These are phyloP conservation scores for Troides oblongomaculatus DNA, from an alignment of 2,888 invertebrate species.

Conservation along the genomic window DNA sequence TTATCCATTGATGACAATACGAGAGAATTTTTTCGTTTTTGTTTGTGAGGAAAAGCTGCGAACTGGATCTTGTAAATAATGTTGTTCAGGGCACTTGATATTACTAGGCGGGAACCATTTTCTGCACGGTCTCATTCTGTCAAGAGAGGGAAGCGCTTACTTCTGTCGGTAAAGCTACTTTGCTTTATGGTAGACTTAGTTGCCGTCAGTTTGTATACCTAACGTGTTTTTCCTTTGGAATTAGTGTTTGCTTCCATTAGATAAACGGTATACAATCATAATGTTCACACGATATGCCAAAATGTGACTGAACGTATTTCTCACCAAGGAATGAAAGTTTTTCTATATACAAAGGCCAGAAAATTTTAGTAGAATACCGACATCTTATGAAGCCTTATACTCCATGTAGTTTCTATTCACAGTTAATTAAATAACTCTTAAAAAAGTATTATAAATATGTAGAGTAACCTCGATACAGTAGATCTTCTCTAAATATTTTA, in stretches of 20 bases:
- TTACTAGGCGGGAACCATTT: slow-evolving; percentile 1
- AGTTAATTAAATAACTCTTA: too few relatives aligned
- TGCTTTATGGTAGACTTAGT: slow-evolving; percentile 7
- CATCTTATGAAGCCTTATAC: not conserved
- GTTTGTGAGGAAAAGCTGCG: not conserved
- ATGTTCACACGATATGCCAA: not conserved
- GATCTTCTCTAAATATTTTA: too few relatives aligned
- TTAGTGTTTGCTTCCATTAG: not conserved
- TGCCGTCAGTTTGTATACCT: slow-evolving; percentile 5
- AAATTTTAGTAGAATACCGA: too few relatives aligned
- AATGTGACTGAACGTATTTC: not conserved
- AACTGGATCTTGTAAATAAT: not conserved
- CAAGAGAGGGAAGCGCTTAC: slow-evolving; percentile 10
- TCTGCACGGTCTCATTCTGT: slow-evolving; percentile 7
- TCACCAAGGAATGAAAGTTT: too few relatives aligned
- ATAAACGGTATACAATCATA: not conserved
- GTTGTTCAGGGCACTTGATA: not conserved
- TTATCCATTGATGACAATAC: not conserved
- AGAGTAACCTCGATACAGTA: too few relatives aligned
- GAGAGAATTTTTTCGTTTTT: not conserved
- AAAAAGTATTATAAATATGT: too few relatives aligned
- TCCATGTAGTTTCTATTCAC: not conserved
- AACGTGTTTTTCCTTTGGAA: not conserved
- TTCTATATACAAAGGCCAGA: too few relatives aligned
- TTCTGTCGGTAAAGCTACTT: slow-evolving; percentile 12